Conservation (phyloP, 1,140 invertebrate genomes). For the Anadara kagoshimensis region DNA sequence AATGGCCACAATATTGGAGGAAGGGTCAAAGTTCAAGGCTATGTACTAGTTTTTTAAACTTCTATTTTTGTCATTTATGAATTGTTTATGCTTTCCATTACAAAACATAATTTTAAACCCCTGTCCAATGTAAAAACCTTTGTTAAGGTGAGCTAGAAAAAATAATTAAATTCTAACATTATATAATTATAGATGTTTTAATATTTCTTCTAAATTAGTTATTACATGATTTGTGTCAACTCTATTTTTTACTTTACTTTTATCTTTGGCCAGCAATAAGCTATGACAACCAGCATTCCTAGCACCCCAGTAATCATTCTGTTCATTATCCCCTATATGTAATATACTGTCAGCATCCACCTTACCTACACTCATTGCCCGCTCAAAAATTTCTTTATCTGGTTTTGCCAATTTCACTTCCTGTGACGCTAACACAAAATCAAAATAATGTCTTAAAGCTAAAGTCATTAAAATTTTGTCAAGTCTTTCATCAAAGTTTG, state of each 20-base stretch:
- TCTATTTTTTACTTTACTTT: constrained; percentile 24
- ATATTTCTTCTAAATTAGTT: constrained; percentile 24
- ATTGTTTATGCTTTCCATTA: no score
- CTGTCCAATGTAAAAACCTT: no score
- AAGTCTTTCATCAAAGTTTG: constrained; percentile 91
- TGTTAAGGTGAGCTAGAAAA: no score
- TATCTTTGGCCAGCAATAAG: constrained; percentile 25
- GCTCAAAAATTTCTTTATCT: constrained; percentile 82
- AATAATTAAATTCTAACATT: no score
- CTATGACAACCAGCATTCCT: constrained; percentile 83
- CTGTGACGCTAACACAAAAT: constrained; percentile 88
- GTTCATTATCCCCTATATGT: constrained; percentile 87
- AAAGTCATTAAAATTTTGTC: constrained; percentile 80
- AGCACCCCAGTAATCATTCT: constrained; percentile 86
- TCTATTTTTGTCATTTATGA: no score
- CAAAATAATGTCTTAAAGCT: constrained; percentile 82
- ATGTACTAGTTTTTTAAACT: no score
- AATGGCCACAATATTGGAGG: no score
- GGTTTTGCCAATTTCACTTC: constrained; percentile 85
- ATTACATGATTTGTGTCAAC: constrained; percentile 39
- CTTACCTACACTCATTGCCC: constrained; percentile 77
- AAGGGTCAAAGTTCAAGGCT: no score
- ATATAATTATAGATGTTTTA: neutral
- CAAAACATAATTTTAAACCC: no score
- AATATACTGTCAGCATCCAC: constrained; percentile 80